phyloP scores from a whole-genome alignment of 2,113 vertebrate genomes.

The Labeo rohita region DNA sequence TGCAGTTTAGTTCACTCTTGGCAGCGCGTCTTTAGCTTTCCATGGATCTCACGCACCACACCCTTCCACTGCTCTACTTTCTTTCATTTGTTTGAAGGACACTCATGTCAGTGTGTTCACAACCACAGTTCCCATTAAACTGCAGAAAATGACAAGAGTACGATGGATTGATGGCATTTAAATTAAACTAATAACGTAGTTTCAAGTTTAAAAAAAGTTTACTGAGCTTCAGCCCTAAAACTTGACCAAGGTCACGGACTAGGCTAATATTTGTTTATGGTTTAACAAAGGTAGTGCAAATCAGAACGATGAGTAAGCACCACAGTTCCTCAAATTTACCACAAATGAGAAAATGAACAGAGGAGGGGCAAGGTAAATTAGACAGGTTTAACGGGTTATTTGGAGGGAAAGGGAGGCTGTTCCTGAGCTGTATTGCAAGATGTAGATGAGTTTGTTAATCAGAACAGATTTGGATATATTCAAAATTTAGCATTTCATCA shows the following conservation, averaged over 20 bases:
- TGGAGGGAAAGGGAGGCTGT: neutral
- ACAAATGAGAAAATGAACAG: neutral
- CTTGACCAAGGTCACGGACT: neutral
- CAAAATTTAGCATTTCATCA: neutral
- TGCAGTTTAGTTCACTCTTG: neutral
- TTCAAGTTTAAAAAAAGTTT: neutral
- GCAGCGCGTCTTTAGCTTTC: neutral
- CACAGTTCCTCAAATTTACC: neutral
- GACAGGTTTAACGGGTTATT: neutral
- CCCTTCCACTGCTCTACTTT: slow-evolving; percentile 27
- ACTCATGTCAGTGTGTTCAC: neutral
- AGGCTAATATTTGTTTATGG: neutral
- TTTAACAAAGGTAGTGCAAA: neutral
- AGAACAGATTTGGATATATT: neutral
- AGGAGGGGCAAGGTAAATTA: neutral
- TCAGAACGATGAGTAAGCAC: neutral
- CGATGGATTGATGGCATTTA: neutral
- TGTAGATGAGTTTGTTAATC: too few relatives aligned
- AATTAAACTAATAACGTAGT: neutral
- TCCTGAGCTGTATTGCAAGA: neutral
- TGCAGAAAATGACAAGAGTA: neutral
- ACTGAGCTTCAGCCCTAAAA: neutral
- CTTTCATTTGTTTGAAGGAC: neutral
- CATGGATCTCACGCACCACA: slow-evolving; percentile 19
- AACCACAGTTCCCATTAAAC: neutral